Conservation (phyloP, 2,797 vertebrate genomes). For the Darevskia nairensis region DNA sequence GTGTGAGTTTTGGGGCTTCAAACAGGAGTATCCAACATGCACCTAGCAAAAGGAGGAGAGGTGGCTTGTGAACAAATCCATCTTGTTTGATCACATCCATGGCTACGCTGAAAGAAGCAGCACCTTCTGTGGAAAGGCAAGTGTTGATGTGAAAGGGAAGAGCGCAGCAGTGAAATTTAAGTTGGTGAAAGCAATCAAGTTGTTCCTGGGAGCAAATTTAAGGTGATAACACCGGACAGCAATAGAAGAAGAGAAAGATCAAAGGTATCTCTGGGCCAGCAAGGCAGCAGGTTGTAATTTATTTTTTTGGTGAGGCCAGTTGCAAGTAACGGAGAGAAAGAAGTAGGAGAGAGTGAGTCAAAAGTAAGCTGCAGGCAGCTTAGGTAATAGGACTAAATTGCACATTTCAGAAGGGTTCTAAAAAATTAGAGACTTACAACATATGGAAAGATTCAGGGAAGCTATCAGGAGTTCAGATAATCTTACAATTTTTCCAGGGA, state of each 20-base stretch:
- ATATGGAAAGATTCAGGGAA: conserved; percentile 11
- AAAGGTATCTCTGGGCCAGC: conserved; percentile 12
- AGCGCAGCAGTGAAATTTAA: neutral
- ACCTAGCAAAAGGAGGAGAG: conserved; percentile 47
- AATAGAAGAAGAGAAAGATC: conserved; percentile 28
- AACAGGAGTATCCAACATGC: conserved; percentile 11
- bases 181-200: conserved; percentile 12
- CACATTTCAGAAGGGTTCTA: neutral
- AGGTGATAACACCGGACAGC: conserved; percentile 16
- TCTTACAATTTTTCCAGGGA: neutral
- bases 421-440: neutral
- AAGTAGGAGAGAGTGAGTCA: neutral
- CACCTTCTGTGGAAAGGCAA: conserved; percentile 13
- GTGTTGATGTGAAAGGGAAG: conserved; percentile 6
- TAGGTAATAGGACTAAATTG: neutral
- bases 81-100: neutral
- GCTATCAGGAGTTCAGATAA: neutral
- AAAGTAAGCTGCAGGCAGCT: neutral
- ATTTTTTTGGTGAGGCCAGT: neutral
- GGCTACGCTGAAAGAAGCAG: neutral
- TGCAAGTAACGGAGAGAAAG: neutral
- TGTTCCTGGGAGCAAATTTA: conserved; percentile 28
- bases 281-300: neutral
- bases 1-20: neutral
- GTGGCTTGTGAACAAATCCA: conserved; percentile 38